These are phyloP conservation scores for Philhelius pedissequus DNA, from an alignment of 2,888 invertebrate species.

Conservation along the genomic window DNA sequence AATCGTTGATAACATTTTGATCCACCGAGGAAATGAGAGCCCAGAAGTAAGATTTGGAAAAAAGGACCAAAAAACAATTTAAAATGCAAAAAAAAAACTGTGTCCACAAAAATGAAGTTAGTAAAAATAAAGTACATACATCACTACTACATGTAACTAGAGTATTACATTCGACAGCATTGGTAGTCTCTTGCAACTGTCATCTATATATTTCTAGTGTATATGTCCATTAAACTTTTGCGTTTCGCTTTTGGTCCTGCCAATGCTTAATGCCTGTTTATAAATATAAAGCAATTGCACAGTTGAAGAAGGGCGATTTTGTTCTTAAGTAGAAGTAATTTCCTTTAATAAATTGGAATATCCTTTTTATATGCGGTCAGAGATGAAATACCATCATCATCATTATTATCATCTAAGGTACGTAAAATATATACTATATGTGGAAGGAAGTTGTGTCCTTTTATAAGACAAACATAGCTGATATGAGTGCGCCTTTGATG, in stretches of 20 bases:
- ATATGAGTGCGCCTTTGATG: constrained; percentile 35
- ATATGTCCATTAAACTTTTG: constrained; percentile 59
- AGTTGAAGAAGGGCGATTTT: constrained; percentile 68
- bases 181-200: neutral
- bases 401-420: neutral
- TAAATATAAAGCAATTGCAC: constrained; percentile 65
- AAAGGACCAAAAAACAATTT: no score
- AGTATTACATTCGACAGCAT: neutral
- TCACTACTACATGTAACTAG: no score
- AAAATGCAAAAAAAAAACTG: no score
- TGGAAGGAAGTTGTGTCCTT: constrained; percentile 36
- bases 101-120: no score
- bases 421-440: neutral
- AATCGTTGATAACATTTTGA: no score
- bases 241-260: neutral
- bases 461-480: constrained; percentile 43
- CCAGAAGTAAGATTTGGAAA: no score
- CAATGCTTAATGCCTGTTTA: constrained; percentile 39
- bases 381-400: constrained; percentile 55
- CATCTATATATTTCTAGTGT: no score
- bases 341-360: constrained; percentile 69
- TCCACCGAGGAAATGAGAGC: no score
- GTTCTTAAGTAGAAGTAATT: constrained; percentile 68
- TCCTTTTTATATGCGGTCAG: constrained; percentile 68
- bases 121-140: no score